These are phyloP conservation scores for Xenopus laevis DNA, from an alignment of 2,113 vertebrate genomes.

Conservation along the genomic window DNA sequence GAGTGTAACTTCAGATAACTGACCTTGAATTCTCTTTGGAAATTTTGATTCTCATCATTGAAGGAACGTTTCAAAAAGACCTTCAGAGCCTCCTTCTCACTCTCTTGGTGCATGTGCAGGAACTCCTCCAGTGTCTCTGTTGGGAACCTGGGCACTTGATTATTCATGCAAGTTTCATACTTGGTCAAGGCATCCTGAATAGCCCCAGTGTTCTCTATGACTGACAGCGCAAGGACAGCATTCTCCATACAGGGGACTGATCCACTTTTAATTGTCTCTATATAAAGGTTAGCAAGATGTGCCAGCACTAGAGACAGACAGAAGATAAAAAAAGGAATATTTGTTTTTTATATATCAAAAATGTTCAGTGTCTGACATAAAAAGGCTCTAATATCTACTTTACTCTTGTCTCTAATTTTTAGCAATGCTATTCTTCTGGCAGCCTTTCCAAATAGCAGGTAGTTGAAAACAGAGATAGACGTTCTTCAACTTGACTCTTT, in stretches of 20 bases:
- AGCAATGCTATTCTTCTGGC: too few species aligned
- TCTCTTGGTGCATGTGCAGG: constrained; percentile 27
- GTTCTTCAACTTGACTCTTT: too few species aligned
- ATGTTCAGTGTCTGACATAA: too few species aligned
- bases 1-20: background rate
- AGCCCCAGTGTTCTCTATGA: constrained; percentile 51
- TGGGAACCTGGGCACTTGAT: constrained; percentile 24
- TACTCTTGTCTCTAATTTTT: too few species aligned
- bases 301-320: constrained; percentile 3
- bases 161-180: constrained; percentile 42
- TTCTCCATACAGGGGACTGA: constrained; percentile 55
- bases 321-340: too few species aligned
- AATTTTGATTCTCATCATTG: constrained; percentile 41
- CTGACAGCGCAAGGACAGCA: constrained; percentile 39
- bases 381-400: too few species aligned
- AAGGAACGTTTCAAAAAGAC: constrained; percentile 48
- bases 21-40: constrained; percentile 29
- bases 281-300: constrained; percentile 35
- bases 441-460: too few species aligned
- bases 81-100: constrained; percentile 39
- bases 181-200: constrained; percentile 24
- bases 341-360: too few species aligned
- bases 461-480: too few species aligned
- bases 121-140: constrained; percentile 45
- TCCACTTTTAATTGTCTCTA: constrained; percentile 52